Evolutionary conservation across 64 coral and sea anemone genomes (phyloP), one percentile per base, ranked within the genome.

Genomic region (Dendronephthya gigantea): DNA sequence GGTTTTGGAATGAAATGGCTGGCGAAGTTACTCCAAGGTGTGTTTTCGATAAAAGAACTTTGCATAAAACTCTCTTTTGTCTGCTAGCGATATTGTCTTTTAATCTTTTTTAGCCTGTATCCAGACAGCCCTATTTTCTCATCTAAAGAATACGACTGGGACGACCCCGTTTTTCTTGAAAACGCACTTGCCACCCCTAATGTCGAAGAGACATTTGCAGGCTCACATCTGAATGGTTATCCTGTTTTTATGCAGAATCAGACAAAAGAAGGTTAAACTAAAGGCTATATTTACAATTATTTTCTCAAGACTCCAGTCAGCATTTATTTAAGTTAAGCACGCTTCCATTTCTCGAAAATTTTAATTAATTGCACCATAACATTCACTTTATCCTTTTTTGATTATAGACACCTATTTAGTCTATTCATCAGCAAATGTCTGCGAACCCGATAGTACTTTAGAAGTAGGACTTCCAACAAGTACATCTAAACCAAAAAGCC

Each of bases 1-100:
- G 72, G 9, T 79, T 79, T 39, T 79, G 72, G 72, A 79, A 79
- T 79, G 72, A 79, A 39, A 34, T 79, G 72, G 72, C 36, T 34
- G 72, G 27, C 0, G 72, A 79, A 79, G 13, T 36, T 79, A 36
- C 72, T 34, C 72, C 72, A 34, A 79, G 72, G 72, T 79, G 36
- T 33, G 29, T 4, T 33, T 79, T 79, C 36, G 19, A 13, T 8
- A 19, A 62, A 1, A 62, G 0, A 62, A 19, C 14, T 79, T 79
- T 79, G 19, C 34, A 1, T 34, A 28, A 16, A 34, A 79, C 2
- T 5, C 58, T 7, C 14, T 66, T 66, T 8, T 22, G 58, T 35
- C 36, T 39, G 30, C 15, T 34, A 29, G 32, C 22, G 25, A 25
- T 2, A 25, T 8, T 79, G 19, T 62, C 19, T 2, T 1, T 79